Conservation (phyloP, 2,797 vertebrate species). For the Emys orbicularis region DNA sequence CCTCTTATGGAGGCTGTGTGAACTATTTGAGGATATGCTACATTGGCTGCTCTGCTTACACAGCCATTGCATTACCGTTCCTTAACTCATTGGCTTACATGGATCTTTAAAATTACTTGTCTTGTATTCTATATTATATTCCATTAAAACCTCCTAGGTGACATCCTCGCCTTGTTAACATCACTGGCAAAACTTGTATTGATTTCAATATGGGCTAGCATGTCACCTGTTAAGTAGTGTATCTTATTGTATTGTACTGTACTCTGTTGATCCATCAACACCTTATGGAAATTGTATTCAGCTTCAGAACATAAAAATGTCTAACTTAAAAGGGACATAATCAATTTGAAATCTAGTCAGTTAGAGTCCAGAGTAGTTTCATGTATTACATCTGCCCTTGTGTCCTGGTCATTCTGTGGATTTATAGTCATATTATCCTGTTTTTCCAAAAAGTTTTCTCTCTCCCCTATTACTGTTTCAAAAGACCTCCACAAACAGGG, state of each 20-base stretch:
- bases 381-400: background rate
- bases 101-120: slow-evolving; percentile 12
- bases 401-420: background rate
- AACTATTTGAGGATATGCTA: background rate
- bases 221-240: background rate
- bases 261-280: background rate
- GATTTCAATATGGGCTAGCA: background rate
- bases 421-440: background rate
- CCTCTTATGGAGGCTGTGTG: background rate
- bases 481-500: background rate
- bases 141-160: background rate
- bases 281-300: background rate
- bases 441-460: background rate
- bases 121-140: background rate
- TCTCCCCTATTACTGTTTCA: background rate
- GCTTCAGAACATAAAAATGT: background rate
- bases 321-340: background rate
- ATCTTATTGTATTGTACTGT: background rate
- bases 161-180: background rate
- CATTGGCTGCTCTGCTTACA: background rate
- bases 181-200: background rate
- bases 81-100: slow-evolving; percentile 19
- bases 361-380: background rate
- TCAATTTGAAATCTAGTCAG: background rate
- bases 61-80: background rate